Evolutionary conservation across 2,797 vertebrate genomes (phyloP).

Genomic region (Dendrocincla tyrannina): DNA sequence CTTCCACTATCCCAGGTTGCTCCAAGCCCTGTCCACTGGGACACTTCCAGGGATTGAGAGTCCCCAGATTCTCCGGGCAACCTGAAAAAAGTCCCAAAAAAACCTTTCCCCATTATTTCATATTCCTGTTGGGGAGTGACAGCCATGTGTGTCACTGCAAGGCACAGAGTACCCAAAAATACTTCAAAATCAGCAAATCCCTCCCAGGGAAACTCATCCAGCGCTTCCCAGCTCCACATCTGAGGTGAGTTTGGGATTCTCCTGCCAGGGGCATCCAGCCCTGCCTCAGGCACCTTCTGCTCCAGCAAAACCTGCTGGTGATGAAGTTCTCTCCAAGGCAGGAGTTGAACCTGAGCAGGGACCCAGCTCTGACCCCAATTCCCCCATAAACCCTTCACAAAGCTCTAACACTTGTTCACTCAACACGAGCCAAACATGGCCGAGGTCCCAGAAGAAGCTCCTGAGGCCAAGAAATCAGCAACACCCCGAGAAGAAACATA

Average conservation of each 20-base stretch:
- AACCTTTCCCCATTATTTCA: background rate
- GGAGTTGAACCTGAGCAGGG: background rate
- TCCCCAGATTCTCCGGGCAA: too few species aligned
- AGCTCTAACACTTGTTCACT: background rate
- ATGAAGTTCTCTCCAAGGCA: background rate
- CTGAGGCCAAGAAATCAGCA: conserved; percentile 28
- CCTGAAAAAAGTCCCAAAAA: background rate
- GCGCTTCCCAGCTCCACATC: background rate
- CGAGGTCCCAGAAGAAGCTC: conserved; percentile 1
- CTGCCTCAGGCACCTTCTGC: conserved; percentile 1
- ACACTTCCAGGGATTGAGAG: background rate
- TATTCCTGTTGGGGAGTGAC: accelerated
- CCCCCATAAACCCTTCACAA: background rate
- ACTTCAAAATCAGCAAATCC: background rate
- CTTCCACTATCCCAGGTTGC: background rate
- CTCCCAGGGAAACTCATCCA: background rate
- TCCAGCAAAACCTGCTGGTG: background rate
- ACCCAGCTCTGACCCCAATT: background rate
- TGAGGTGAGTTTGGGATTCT: background rate
- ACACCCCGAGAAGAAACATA: background rate
- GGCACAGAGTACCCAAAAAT: background rate
- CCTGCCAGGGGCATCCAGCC: background rate
- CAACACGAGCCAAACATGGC: background rate
- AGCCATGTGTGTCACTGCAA: background rate
- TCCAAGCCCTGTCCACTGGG: background rate